Evolutionary conservation across 2,797 vertebrate species (phyloP), one percentile per base, ranked within the genome.

Genomic region (Saxicola maurus): DNA sequence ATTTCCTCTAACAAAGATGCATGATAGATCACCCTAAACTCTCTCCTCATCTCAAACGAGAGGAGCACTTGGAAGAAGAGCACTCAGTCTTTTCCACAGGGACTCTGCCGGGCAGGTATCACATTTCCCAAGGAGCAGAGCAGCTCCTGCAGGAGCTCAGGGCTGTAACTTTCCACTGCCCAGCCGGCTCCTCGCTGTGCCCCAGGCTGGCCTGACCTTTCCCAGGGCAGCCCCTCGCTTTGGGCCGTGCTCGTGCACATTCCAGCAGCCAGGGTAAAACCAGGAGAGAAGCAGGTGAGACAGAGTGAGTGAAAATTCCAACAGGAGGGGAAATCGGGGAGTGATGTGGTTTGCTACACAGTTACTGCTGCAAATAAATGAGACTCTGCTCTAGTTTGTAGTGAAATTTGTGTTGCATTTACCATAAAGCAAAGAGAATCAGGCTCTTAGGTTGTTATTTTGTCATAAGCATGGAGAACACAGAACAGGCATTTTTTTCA

Each of bases 141-240:
- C 56, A 79, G 86, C 17, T 92, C 92, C 94, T 60, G 86, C 96
- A 94, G 82, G 64, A 66, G 64, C 81, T 43, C 18, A 77, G 82
- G 67, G 74, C 90, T 94, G 96, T 96, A 97, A 97, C 92, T 97
- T 97, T 97, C 96, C 97, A 97, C 94, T 96, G 80, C 59, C 82
- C 53, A 73, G 92, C 77, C 91, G 35, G 91, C 60, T 72, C 48
- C 91, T 82, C 79, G 60, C 62, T 69, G 90, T 72, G 80, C 74
- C 51, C 89, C 94, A 68, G 80, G 57, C 75, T 62, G 60, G 81
- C 91, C 89, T 93, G 95, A 96, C 96, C 95, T 96, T 96, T 84
- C 87, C 51, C 91, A 82, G 90, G 2, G 5, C 84, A 86, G 89
- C 60, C 79, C 93, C 57, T 82, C 68, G 67, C 95, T 92, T 72